A percentile compares a stretch with the other conserved stretches of the same genome.
Evolutionary conservation across 2,797 vertebrate genomes (phyloP).

Genomic region (Myotis daubentonii): DNA sequence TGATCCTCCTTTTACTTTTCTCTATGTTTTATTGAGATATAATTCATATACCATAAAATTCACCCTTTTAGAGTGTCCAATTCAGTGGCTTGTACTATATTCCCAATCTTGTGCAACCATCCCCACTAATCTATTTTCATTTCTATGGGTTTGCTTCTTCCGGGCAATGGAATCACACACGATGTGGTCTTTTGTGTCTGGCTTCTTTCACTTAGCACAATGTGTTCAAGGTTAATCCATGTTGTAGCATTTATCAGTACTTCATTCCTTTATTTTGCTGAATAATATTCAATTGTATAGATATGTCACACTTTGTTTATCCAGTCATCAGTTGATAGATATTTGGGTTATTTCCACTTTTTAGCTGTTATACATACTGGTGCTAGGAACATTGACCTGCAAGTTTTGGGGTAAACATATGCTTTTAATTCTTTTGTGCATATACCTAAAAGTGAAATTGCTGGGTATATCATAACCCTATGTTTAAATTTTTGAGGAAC

Average conservation of each 20-base stretch:
- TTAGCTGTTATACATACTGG: background rate
- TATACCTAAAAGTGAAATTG: background rate
- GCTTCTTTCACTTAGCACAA: background rate
- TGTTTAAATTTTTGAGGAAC: conserved; percentile 40
- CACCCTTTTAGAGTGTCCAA: background rate
- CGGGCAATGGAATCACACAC: background rate
- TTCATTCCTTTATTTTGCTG: background rate
- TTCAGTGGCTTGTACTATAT: background rate
- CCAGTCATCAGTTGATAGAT: background rate
- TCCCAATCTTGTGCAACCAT: background rate
- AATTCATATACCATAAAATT: background rate
- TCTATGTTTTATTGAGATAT: background rate
- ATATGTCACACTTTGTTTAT: background rate
- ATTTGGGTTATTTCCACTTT: background rate
- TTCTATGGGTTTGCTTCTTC: background rate
- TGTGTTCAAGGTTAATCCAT: background rate
- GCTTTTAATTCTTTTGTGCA: background rate
- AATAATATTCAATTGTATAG: background rate
- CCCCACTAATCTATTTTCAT: background rate
- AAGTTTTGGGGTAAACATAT: background rate
- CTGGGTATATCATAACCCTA: background rate
- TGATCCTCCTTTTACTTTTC: background rate
- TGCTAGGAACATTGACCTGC: background rate
- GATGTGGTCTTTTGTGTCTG: background rate
- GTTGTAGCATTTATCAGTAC: background rate